Percentiles rank a stretch among this genome's conserved stretches.
Conservation (phyloP, 2,113 vertebrate species). For the Morone chrysops region DNA sequence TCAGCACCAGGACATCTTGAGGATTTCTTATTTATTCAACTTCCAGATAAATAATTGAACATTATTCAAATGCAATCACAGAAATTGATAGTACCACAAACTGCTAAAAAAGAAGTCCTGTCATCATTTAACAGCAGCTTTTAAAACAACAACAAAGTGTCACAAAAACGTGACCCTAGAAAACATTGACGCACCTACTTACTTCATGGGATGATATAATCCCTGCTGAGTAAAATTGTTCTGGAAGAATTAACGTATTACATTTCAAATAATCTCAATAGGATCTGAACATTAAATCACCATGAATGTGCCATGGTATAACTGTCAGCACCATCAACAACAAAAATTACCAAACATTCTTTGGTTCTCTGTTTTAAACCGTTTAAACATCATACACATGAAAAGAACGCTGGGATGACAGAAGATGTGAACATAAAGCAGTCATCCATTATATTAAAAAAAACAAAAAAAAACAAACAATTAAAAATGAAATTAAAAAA, state of each 20-base stretch:
- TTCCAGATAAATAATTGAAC: neutral
- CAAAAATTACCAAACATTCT: neutral
- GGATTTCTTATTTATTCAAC: neutral
- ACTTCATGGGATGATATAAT: neutral
- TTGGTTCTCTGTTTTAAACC: constrained; percentile 26
- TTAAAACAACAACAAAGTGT: constrained; percentile 4
- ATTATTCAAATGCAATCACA: constrained; percentile 1
- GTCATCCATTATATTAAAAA: neutral
- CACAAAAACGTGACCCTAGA: neutral
- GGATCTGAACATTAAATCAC: neutral
- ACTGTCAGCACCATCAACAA: neutral
- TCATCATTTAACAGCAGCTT: no score
- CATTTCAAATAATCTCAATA: neutral
- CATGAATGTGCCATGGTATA: neutral
- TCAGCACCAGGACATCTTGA: neutral
- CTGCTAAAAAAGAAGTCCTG: neutral
- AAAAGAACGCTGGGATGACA: neutral
- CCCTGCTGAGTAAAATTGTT: no score
- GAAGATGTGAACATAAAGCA: neutral
- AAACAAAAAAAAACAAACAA: neutral
- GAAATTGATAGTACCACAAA: constrained; percentile 3
- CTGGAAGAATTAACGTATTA: neutral
- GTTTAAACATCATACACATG: neutral
- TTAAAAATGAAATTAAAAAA: neutral
- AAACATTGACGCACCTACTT: neutral